These are phyloP conservation scores for Cherax quadricarinatus DNA, from an alignment of 1,140 invertebrate genomes.

Conservation along the genomic window DNA sequence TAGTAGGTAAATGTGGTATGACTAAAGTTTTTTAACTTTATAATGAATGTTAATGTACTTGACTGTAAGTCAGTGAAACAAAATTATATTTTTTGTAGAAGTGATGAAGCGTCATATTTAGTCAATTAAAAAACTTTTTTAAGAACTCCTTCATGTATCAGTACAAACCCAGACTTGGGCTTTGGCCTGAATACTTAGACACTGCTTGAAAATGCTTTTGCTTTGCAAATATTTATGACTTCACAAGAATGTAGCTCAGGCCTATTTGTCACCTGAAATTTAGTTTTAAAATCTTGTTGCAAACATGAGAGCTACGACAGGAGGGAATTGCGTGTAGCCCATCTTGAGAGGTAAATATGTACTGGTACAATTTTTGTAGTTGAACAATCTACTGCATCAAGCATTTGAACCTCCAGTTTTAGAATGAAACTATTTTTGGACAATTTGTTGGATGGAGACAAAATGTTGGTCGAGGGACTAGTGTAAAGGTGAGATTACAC, in stretches of 20 bases:
- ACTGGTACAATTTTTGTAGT: not conserved
- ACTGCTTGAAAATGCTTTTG: conserved; percentile 31
- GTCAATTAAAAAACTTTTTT: conserved; percentile 24
- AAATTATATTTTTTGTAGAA: conserved; percentile 6
- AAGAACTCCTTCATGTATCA: conserved; percentile 28
- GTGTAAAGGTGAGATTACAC: not conserved
- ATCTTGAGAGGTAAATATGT: not conserved
- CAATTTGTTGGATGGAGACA: not conserved
- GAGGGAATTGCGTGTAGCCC: not conserved
- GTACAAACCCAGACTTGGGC: conserved; percentile 33
- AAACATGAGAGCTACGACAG: not conserved
- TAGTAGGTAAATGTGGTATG: not conserved
- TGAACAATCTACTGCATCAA: not conserved
- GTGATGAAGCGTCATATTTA: not conserved
- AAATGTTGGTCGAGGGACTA: not conserved
- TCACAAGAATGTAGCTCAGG: not conserved
- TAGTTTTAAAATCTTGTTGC: not conserved
- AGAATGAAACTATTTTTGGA: not conserved
- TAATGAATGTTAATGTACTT: not conserved
- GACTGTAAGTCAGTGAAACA: not conserved
- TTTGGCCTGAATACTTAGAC: conserved; percentile 32
- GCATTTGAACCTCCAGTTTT: not conserved
- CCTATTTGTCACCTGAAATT: not conserved
- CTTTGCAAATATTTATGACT: not conserved
- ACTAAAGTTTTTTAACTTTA: conserved; percentile 4